phyloP scores from a whole-genome alignment of 2,888 invertebrate genomes.

The Boloria euphrosyne region DNA sequence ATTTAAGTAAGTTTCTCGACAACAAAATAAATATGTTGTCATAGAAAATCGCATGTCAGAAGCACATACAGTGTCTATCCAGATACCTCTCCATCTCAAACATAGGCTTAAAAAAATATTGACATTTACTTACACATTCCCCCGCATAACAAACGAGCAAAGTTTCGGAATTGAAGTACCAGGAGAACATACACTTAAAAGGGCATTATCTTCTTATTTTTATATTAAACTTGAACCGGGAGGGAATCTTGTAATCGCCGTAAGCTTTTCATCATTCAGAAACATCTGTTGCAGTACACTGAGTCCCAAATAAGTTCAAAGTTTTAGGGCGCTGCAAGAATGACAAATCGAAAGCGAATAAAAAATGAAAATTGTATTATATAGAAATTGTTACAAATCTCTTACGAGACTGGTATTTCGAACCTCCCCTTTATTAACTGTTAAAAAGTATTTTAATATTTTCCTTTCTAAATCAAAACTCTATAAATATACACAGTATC shows the following conservation, averaged over 20 bases:
- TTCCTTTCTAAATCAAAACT: too few relatives aligned
- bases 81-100: slow-evolving; percentile 26
- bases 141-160: slow-evolving; percentile 43
- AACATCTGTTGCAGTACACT: slow-evolving; percentile 64
- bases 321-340: slow-evolving; percentile 36
- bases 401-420: background rate
- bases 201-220: slow-evolving; percentile 75
- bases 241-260: slow-evolving; percentile 72
- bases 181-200: slow-evolving; percentile 68
- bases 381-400: background rate
- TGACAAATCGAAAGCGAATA: slow-evolving; percentile 36
- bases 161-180: slow-evolving; percentile 53
- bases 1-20: background rate
- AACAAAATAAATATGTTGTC: slow-evolving; percentile 16
- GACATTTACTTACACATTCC: slow-evolving; percentile 43
- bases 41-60: slow-evolving; percentile 24
- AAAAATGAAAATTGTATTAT: slow-evolving; percentile 19
- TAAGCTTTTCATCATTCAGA: slow-evolving; percentile 74
- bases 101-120: slow-evolving; percentile 43
- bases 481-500: too few relatives aligned
- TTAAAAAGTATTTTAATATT: too few relatives aligned
- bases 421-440: background rate
- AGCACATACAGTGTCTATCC: slow-evolving; percentile 20
- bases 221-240: slow-evolving; percentile 70
- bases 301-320: slow-evolving; percentile 39